A percentile compares a stretch with the other conserved stretches of the same genome.
These are phyloP conservation scores for Contarinia nasturtii DNA, from an alignment of 1,140 invertebrate species.

Conservation along the genomic window DNA sequence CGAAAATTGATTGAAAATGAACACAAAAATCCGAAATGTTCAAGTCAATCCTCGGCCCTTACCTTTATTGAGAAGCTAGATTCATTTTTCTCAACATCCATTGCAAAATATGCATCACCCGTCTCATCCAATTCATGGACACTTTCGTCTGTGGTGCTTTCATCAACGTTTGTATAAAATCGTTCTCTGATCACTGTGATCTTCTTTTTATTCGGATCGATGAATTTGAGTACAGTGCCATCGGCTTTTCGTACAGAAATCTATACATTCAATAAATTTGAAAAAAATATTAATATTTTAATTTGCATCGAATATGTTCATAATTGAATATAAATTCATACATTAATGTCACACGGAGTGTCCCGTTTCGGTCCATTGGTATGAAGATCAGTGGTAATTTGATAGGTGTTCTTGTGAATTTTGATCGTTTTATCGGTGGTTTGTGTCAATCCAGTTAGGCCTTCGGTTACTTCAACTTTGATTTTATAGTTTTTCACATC, in stretches of 20 bases:
- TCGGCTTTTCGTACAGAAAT: neutral
- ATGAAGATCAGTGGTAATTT: neutral
- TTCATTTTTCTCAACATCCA: neutral
- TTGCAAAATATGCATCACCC: neutral
- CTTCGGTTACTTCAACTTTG: slow-evolving; percentile 56
- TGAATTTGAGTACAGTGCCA: neutral
- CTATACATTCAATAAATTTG: neutral
- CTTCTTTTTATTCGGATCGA: neutral
- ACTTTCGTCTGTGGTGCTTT: neutral
- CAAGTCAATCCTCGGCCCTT: too few species aligned
- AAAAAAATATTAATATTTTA: too few species aligned
- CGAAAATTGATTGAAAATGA: too few species aligned
- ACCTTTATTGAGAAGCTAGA: too few species aligned
- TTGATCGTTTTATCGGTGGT: neutral
- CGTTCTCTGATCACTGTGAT: neutral
- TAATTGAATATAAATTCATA: neutral
- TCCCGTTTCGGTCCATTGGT: too few species aligned
- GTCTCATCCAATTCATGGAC: neutral
- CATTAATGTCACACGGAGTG: neutral
- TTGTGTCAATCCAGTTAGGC: slow-evolving; percentile 33
- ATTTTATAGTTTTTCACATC: slow-evolving; percentile 32
- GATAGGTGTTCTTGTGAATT: neutral
- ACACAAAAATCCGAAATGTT: too few species aligned
- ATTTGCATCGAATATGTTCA: neutral
- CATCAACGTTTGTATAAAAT: neutral